phyloP scores from a whole-genome alignment of 2,113 vertebrate genomes.

The Neoarius graeffei region DNA sequence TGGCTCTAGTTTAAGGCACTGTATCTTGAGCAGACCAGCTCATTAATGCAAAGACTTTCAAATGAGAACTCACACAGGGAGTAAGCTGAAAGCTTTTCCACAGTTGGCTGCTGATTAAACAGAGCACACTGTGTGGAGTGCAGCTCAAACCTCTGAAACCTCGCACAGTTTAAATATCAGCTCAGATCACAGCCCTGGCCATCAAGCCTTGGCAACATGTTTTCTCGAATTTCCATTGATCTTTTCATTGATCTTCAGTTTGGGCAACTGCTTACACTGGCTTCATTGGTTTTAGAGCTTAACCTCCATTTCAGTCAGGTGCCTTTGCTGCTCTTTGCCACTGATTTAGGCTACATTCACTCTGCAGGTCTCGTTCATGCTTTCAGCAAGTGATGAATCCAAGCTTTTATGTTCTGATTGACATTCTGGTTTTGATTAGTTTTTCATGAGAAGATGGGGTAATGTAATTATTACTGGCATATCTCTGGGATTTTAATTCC shows the following conservation, averaged over 20 bases:
- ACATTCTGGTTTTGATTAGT: background rate
- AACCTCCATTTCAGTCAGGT: background rate
- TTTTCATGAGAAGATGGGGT: background rate
- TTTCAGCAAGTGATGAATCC: background rate
- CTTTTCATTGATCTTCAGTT: background rate
- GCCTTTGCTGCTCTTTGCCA: background rate
- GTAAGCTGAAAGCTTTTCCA: conserved; percentile 36
- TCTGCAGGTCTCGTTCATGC: background rate
- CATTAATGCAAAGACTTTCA: conserved; percentile 45
- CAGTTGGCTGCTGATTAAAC: conserved; percentile 19
- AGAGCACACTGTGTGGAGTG: background rate
- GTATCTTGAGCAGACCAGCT: conserved; percentile 11
- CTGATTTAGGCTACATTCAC: background rate
- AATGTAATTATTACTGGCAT: background rate
- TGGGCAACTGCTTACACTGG: background rate
- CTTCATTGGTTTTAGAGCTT: conserved; percentile 5
- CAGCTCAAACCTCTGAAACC: conserved; percentile 14
- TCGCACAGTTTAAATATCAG: conserved; percentile 40
- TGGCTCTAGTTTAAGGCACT: conserved; percentile 24
- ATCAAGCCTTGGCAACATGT: background rate
- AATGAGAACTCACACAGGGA: conserved; percentile 41
- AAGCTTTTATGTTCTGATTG: background rate
- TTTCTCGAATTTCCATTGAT: background rate
- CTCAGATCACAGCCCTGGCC: background rate
- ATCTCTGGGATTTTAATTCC: background rate